Conservation (phyloP, 2,113 vertebrate genomes). For the Megaceryle maxima region DNA sequence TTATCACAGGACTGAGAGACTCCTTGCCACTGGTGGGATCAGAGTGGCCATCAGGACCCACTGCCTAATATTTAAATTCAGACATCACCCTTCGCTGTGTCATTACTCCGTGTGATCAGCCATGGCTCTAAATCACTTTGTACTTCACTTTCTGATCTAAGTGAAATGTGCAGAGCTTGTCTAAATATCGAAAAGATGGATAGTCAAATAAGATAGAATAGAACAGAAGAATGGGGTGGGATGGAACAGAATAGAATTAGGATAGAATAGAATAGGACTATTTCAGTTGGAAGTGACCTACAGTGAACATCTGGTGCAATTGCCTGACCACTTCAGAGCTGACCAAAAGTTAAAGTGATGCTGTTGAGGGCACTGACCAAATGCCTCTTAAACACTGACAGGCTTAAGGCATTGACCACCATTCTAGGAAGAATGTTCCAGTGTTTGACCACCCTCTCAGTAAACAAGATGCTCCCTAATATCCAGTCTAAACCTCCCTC, state of each 20-base stretch:
- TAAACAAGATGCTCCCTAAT: background rate
- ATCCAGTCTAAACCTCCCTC: background rate
- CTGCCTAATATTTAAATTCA: background rate
- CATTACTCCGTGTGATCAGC: background rate
- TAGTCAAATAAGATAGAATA: background rate
- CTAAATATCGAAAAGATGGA: background rate
- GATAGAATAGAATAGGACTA: no score
- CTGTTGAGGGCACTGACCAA: background rate
- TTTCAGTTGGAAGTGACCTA: background rate
- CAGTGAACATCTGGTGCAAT: background rate
- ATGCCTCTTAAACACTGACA: background rate
- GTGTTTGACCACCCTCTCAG: background rate
- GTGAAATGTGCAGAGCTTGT: background rate
- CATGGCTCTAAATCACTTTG: background rate
- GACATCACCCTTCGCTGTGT: background rate
- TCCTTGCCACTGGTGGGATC: background rate
- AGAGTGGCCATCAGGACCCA: background rate
- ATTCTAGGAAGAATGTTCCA: no score
- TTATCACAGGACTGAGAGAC: background rate
- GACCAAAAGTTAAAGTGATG: background rate
- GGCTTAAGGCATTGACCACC: rapidly evolving
- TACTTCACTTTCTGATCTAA: background rate
- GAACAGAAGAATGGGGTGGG: no score
- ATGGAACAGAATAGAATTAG: background rate
- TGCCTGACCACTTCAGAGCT: background rate